A percentile compares a stretch with the other conserved stretches of the same genome.
Evolutionary conservation across 1,140 invertebrate species (phyloP).

Genomic region (Ostrea edulis): DNA sequence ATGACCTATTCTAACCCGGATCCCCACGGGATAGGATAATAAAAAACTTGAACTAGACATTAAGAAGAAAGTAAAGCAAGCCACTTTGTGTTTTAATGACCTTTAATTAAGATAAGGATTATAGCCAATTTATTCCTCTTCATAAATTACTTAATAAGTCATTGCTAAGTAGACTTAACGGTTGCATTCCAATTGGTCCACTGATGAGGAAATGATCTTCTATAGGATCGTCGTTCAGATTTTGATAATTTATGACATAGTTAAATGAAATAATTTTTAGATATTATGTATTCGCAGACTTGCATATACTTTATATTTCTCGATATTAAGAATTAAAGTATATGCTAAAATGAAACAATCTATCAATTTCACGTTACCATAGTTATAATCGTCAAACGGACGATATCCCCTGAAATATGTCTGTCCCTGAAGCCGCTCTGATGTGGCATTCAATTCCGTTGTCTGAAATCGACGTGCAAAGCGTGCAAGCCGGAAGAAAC

Average conservation of each 20-base stretch:
- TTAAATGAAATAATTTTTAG: neutral
- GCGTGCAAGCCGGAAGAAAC: neutral
- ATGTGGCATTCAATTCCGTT: neutral
- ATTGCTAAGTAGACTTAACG: no score
- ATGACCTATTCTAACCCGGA: no score
- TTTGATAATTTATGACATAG: neutral
- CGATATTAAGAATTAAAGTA: neutral
- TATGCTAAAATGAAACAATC: neutral
- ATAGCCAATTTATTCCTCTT: no score
- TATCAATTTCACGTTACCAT: constrained; percentile 7
- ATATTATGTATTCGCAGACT: neutral
- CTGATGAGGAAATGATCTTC: no score
- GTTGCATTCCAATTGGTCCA: no score
- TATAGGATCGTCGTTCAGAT: no score
- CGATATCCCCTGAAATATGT: neutral
- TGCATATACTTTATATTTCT: neutral
- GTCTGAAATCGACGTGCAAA: constrained; percentile 11
- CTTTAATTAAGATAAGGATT: no score
- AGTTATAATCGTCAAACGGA: constrained; percentile 17
- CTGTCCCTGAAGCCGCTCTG: neutral
- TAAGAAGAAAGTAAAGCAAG: no score
- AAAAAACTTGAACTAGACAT: no score
- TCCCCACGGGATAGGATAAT: no score
- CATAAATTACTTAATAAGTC: no score
- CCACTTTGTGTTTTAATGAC: no score